A percentile compares a stretch with the other conserved stretches of the same genome.
Evolutionary conservation across 2,888 invertebrate species (phyloP).

Genomic region (Caenorhabditis sp.): DNA sequence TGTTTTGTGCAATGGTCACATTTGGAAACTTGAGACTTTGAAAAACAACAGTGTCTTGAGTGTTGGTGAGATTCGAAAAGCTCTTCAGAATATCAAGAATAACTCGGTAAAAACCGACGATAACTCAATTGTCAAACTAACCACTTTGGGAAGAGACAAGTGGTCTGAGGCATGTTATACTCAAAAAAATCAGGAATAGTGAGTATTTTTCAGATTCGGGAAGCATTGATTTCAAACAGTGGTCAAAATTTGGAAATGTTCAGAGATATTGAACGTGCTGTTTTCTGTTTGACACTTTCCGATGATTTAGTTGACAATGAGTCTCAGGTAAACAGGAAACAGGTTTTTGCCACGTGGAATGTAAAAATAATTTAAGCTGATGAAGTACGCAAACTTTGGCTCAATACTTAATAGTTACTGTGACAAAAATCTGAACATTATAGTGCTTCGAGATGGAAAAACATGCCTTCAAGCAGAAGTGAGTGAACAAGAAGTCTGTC

Average conservation of each 20-base stretch:
- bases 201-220: slow-evolving; percentile 38
- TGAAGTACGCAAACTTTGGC: slow-evolving; percentile 64
- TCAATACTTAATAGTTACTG: slow-evolving; percentile 53
- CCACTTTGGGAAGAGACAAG: slow-evolving; percentile 49
- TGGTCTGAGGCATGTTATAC: slow-evolving; percentile 48
- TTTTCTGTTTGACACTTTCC: slow-evolving; percentile 37
- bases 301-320: slow-evolving; percentile 58
- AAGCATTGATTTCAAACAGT: slow-evolving; percentile 31
- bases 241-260: slow-evolving; percentile 24
- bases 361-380: slow-evolving; percentile 49
- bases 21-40: slow-evolving; percentile 83
- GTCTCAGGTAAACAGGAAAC: too few species aligned
- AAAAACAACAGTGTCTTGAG: slow-evolving; percentile 22
- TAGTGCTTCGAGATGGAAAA: slow-evolving; percentile 62
- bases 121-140: slow-evolving; percentile 55
- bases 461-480: slow-evolving; percentile 65
- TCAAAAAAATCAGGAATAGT: background rate
- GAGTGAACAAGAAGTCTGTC: too few species aligned
- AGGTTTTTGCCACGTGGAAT: too few species aligned
- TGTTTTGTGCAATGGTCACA: slow-evolving; percentile 86
- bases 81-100: slow-evolving; percentile 20
- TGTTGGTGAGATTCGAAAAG: slow-evolving; percentile 3
- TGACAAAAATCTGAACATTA: slow-evolving; percentile 65
- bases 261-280: slow-evolving; percentile 45
- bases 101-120: slow-evolving; percentile 19